Evolutionary conservation across 2,888 invertebrate species (phyloP).

Genomic region (Agrochola lychnidis): DNA sequence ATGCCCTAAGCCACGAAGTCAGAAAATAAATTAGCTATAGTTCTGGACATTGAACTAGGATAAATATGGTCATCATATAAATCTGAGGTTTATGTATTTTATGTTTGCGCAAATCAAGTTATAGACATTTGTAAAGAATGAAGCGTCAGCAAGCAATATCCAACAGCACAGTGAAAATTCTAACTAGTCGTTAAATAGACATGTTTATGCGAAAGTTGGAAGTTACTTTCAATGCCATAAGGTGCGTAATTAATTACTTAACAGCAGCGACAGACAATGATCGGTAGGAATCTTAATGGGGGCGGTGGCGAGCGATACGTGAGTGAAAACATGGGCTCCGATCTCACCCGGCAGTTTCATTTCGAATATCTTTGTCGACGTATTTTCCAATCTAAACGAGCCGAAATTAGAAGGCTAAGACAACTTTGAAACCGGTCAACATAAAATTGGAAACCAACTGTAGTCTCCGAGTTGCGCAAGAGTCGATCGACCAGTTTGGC

Average conservation of each 20-base stretch:
- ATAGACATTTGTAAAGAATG: slow-evolving; percentile 17
- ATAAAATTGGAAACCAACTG: slow-evolving; percentile 91
- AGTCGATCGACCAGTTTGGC: slow-evolving; percentile 86
- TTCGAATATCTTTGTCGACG: slow-evolving; percentile 77
- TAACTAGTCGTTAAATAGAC: slow-evolving; percentile 16
- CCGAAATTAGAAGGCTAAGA: slow-evolving; percentile 90
- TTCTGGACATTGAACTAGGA: slow-evolving; percentile 20
- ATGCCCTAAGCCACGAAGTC: neutral
- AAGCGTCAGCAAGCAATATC: slow-evolving; percentile 28
- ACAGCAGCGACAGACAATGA: slow-evolving; percentile 66
- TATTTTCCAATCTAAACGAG: slow-evolving; percentile 90
- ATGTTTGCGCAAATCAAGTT: slow-evolving; percentile 25
- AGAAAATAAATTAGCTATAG: neutral
- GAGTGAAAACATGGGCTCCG: slow-evolving; percentile 69
- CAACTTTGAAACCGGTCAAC: slow-evolving; percentile 90
- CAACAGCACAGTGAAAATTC: slow-evolving; percentile 6
- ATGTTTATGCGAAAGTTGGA: slow-evolving; percentile 56
- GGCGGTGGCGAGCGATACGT: slow-evolving; percentile 62
- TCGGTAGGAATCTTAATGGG: slow-evolving; percentile 69
- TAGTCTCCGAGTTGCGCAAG: slow-evolving; percentile 89
- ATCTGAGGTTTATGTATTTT: slow-evolving; percentile 28
- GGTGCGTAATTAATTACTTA: slow-evolving; percentile 71
- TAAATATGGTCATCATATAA: slow-evolving; percentile 21
- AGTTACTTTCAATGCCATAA: slow-evolving; percentile 65
- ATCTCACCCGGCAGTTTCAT: slow-evolving; percentile 73